Evolutionary conservation across 35 echinoderm and acorn worm genomes (phyloP).

Genomic region (Apostichopus parvimensis): DNA sequence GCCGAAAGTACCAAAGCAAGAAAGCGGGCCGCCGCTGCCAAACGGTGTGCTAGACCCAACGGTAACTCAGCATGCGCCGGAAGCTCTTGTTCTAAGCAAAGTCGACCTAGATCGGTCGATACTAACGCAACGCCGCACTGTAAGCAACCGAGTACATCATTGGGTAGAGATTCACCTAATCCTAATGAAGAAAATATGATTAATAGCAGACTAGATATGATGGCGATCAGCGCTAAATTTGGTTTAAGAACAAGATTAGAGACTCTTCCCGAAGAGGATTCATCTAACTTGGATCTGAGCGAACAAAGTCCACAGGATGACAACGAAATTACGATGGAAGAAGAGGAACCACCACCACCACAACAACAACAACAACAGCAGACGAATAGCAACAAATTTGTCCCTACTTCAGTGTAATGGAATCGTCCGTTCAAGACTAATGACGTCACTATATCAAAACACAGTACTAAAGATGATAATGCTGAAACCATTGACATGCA

Average conservation of each 20-base stretch:
- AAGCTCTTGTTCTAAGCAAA: background rate
- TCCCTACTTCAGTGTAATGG: constrained; percentile 29
- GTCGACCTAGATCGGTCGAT: background rate
- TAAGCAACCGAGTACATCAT: background rate
- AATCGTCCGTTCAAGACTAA: background rate
- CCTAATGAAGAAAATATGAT: constrained; percentile 37
- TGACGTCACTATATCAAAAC: background rate
- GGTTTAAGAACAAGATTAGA: constrained; percentile 51
- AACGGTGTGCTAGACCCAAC: no score
- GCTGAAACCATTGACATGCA: background rate
- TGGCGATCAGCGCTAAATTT: constrained; percentile 51
- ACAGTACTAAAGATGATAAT: background rate
- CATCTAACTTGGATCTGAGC: constrained; percentile 33
- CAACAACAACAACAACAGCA: background rate
- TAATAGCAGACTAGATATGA: constrained; percentile 42
- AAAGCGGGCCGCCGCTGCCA: background rate
- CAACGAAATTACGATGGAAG: background rate
- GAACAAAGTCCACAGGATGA: constrained; percentile 40
- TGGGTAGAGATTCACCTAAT: background rate
- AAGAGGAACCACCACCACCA: no score
- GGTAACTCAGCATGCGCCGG: no score
- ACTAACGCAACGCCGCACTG: background rate
- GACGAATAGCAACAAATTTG: background rate
- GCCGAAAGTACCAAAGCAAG: background rate
- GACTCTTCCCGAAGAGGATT: constrained; percentile 55